Base-by-base conservation (phyloP, 2,888 invertebrate genomes). In the Aethes cnicana region DNA sequence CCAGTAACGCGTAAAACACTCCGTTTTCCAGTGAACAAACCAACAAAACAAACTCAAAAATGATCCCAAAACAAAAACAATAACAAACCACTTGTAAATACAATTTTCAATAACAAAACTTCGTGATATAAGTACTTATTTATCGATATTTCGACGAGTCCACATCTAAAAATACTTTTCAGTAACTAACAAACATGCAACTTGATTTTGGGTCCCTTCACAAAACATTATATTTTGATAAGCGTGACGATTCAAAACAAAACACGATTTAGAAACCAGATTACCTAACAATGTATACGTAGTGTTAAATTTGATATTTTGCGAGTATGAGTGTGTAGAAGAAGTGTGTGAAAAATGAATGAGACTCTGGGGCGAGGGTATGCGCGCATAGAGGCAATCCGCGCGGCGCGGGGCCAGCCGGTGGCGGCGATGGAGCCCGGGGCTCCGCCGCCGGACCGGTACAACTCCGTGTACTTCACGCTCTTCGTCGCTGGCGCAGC, bases 401-500 rank as follows among this genome's bases (percentile, higher is more conserved):
- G 92, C 8, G 90, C 91, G 58, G 91, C 91, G 35, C 86, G 92
- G 28, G 84, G 87, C 1, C 87, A 86, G 59, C 78, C 82, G 9
- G 64, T 80, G 17, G 70, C 76, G 2, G 65, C 74, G 9, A 65
- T 76, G 63, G 84, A 84, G 53, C 77, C 93, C 63, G 86, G 92
- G 28, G 92, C 93, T 37, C 94, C 94, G 25, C 94, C 95, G 4
- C 91, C 92, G 33, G 95, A 95, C 77, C 86, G 91, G 63, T 93
- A 92, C 77, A 93, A 94, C 78, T 91, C 92, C 43, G 93, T 96
- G 54, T 96, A 95, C 72, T 70, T 94, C 55, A 93, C 94, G 0
- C 91, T 97, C 56, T 91, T 97, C 46, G 90, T 97, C 49, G 96
- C 97, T 18, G 97, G 97, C 9, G 94, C 95, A 60, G 97, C 97